Evolutionary conservation across 2,113 vertebrate genomes (phyloP), one percentile per base, ranked within the genome.

Genomic region (Phaethon lepturus): DNA sequence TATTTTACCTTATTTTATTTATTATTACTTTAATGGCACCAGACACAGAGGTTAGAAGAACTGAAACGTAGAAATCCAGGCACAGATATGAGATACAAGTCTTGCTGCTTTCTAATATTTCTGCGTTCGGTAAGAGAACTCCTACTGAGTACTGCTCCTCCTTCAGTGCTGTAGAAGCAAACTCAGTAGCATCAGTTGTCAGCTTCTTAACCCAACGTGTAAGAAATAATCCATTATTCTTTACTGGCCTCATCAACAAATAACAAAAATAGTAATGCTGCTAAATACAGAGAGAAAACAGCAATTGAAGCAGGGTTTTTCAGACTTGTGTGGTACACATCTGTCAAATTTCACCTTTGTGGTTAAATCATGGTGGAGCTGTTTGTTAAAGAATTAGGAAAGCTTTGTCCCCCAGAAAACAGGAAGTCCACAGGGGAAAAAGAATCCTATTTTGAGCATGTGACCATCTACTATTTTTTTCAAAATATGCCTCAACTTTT

Each of bases 41-140:
- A 53, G 74, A 58, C 40, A 73, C 15, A 64, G 17, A 0, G 0
- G 38, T 86, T 90, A 58, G 38, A 82, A 74, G 44, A 76, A 66
- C 13, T 79, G 52, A 15, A 77, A 25, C n/a, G 56, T 87, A 38
- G 45, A 68, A 83, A 50, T 45, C 60, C 58, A 18, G 40, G 25
- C 28, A n/a, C 3, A 42, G 22, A 31, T n/a, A 60, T 0, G 5
- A 96, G 47, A 38, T 38, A 33, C 0, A 0, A 35, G 9, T 73
- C n/a, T 86, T 80, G 26, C 59, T 86, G 58, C n/a, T 93, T 88
- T 73, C 59, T 83, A 42, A 4, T 47, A 24, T 84, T 86, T 80
- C 17, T 80, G 25, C 56, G 25, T 74, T 88, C 71, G 10, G 18
- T 69, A 29, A 66, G 68, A 89, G 60, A 74, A 10, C 18, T 53